Evolutionary conservation across 1,140 invertebrate species (phyloP).

Genomic region (Araneus ventricosus): DNA sequence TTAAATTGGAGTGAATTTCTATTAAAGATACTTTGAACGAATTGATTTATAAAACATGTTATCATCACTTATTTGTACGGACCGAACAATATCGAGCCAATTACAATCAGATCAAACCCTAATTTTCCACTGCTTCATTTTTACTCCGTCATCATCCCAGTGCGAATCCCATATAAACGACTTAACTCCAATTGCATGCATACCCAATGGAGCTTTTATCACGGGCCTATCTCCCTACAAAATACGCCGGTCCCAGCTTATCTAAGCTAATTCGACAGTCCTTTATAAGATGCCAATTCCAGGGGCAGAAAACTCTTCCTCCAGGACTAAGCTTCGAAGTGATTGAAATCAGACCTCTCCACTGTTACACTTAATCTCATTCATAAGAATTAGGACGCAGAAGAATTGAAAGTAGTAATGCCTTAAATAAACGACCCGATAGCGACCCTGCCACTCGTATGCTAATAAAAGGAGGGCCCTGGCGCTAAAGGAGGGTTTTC

Average conservation of each 20-base stretch:
- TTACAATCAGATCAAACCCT: neutral
- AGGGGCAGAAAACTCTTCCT: neutral
- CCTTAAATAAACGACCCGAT: slow-evolving; percentile 71
- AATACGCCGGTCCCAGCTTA: neutral
- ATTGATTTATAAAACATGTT: too few relatives aligned
- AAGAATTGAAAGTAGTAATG: slow-evolving; percentile 49
- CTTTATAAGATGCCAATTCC: slow-evolving; percentile 20
- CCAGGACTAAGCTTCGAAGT: slow-evolving; percentile 50
- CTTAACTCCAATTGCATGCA: neutral
- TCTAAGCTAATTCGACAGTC: slow-evolving; percentile 18
- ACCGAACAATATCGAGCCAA: neutral
- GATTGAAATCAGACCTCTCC: slow-evolving; percentile 64
- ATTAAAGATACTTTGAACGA: too few relatives aligned
- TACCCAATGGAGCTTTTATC: neutral
- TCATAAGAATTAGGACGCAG: slow-evolving; percentile 13
- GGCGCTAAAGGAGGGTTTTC: slow-evolving; percentile 29
- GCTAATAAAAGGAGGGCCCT: slow-evolving; percentile 65
- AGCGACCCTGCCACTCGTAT: neutral
- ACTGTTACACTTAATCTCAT: slow-evolving; percentile 47
- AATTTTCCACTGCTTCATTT: neutral
- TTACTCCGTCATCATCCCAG: neutral
- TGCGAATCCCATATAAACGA: neutral
- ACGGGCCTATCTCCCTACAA: neutral
- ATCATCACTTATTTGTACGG: too few relatives aligned
- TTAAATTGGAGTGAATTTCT: too few relatives aligned